Evolutionary conservation across 2,888 invertebrate genomes (phyloP), one percentile per base, ranked within the genome.

Genomic region (Cremastobaeus sp.): DNA sequence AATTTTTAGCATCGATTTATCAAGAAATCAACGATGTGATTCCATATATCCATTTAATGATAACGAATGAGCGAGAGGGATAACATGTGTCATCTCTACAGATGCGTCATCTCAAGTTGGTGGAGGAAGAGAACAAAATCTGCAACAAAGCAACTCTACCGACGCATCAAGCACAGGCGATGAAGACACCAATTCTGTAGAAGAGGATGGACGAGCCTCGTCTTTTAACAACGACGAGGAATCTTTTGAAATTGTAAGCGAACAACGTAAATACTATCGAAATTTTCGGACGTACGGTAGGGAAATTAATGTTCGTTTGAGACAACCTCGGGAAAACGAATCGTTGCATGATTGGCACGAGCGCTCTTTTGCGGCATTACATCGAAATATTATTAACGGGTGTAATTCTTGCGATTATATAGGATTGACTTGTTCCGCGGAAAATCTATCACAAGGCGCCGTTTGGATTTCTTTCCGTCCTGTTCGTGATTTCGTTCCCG

Each of bases 391-490:
- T 2, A 39, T 15, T 9, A 21, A 34, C 2, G 21, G 9, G 2
- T 35, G 14, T 17, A 11, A 30, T 12, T 11, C 8, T 1, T n/a
- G 9, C 1, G 50, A 50, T 50, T 50, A 17, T 20, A 50, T 50
- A 1, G 50, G 50, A 1, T 5, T 50, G 11, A n/a, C 20, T 9
- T 50, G 34, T 50, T 4, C 6, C n/a, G 3, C 34, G 0, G 50
- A 34, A 2, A 3, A 12, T 11, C 35, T 50, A n/a, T 3, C 15
- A 1, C 3, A 30, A 3, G 60, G 60, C 2, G 5, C 1, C 1
- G 28, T 28, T 0, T 47, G 47, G 48, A 1, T 20, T 2, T 60
- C 60, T 0, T 60, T 60, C 28, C 18, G 60, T 1, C 25, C 4
- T n/a, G 11, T 47, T 21, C 6, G 25, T 4, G 35, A 59, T 17